A percentile compares a stretch with the other conserved stretches of the same genome.
These are phyloP conservation scores for Hermaeophaga mercurialis DNA, from an alignment of 2,888 invertebrate species.

Conservation along the genomic window DNA sequence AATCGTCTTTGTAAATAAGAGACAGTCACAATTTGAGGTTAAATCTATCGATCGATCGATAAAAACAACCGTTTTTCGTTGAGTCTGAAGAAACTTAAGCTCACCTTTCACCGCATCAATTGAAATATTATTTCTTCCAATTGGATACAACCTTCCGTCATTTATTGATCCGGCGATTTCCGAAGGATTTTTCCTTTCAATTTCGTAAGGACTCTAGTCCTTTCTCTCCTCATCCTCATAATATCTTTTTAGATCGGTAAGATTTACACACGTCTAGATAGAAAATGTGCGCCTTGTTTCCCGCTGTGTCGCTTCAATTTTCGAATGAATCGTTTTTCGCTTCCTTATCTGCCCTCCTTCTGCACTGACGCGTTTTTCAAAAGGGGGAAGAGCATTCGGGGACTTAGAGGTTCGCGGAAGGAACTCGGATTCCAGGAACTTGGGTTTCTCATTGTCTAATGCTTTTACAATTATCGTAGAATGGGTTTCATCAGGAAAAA, in stretches of 20 bases:
- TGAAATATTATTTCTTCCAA: slow-evolving; percentile 10
- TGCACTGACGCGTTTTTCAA: slow-evolving; percentile 29
- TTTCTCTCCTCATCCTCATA: slow-evolving; percentile 23
- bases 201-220: slow-evolving; percentile 15
- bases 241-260: slow-evolving; percentile 34
- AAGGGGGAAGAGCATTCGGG: slow-evolving; percentile 17
- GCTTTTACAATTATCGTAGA: slow-evolving; percentile 7
- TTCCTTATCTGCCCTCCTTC: slow-evolving; percentile 32
- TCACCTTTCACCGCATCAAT: neutral
- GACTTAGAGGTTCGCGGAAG: slow-evolving; percentile 1
- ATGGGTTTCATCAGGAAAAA: slow-evolving; percentile 1
- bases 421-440: slow-evolving; percentile 2
- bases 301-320: slow-evolving; percentile 32
- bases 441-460: slow-evolving; percentile 11
- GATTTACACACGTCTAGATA: slow-evolving; percentile 53
- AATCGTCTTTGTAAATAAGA: no score
- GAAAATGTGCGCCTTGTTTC: slow-evolving; percentile 50
- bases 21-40: no score
- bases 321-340: slow-evolving; percentile 30
- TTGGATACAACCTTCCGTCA: slow-evolving; percentile 13
- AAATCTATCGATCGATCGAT: neutral
- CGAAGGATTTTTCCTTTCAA: slow-evolving; percentile 22
- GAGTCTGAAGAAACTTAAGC: neutral
- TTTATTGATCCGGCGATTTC: slow-evolving; percentile 16
- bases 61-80: neutral